Evolutionary conservation across 2,113 vertebrate genomes (phyloP).

Genomic region (Ctenodactylus gundi): DNA sequence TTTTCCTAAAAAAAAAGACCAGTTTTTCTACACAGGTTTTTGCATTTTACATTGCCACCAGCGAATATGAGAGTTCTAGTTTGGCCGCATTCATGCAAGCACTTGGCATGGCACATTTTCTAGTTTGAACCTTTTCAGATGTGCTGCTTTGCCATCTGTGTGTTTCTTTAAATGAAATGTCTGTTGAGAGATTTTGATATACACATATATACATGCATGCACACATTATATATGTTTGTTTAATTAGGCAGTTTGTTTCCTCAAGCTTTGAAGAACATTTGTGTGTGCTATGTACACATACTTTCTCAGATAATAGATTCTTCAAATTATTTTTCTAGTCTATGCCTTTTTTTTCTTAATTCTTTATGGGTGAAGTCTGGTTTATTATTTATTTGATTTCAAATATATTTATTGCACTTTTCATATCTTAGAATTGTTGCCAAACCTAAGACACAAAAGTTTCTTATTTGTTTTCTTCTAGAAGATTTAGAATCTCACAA

Average conservation of each 20-base stretch:
- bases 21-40: background rate
- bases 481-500: background rate
- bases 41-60: background rate
- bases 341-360: background rate
- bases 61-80: background rate
- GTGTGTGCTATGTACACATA: background rate
- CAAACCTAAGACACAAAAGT: background rate
- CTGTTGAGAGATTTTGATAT: background rate
- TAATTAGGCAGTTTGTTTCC: background rate
- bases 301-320: background rate
- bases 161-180: background rate
- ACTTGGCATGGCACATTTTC: background rate
- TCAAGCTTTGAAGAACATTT: background rate
- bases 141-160: background rate
- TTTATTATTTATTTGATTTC: background rate
- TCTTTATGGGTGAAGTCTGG: background rate
- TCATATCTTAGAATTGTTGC: background rate
- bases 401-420: background rate
- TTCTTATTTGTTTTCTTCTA: constrained; percentile 2
- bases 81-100: background rate
- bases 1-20: too few species aligned
- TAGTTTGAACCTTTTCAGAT: background rate
- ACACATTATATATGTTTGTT: background rate
- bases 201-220: background rate
- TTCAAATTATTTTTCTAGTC: background rate